Percentiles rank a stretch among this genome's conserved stretches.
Evolutionary conservation across 2,888 invertebrate genomes (phyloP).

Genomic region (Stenodema calcarata): DNA sequence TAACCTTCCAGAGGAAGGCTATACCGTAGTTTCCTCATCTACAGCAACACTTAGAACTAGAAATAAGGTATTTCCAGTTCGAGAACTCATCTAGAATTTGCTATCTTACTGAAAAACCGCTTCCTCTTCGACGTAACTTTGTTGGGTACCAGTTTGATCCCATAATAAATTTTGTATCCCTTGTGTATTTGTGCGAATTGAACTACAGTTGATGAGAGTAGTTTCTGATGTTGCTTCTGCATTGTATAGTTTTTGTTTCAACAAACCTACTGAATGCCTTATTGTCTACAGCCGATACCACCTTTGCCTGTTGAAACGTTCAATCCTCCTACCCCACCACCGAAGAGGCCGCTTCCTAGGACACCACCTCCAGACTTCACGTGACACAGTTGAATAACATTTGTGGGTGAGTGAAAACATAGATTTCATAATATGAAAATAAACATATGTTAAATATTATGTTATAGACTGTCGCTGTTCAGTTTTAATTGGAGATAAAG

Average conservation of each 20-base stretch:
- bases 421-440: too few relatives aligned
- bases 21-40: slow-evolving; percentile 25
- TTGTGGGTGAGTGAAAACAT: too few relatives aligned
- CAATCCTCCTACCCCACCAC: slow-evolving; percentile 59
- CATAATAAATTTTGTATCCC: too few relatives aligned
- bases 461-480: background rate
- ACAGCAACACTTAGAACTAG: slow-evolving; percentile 51
- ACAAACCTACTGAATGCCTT: too few relatives aligned
- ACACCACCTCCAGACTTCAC: slow-evolving; percentile 53
- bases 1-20: slow-evolving; percentile 55
- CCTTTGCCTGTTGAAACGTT: slow-evolving; percentile 58
- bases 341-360: slow-evolving; percentile 58
- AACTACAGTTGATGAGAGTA: background rate
- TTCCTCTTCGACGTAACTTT: too few relatives aligned
- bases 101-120: too few relatives aligned
- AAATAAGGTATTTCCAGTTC: slow-evolving; percentile 51
- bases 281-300: slow-evolving; percentile 56
- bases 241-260: too few relatives aligned
- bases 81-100: too few relatives aligned
- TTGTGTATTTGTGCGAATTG: too few relatives aligned
- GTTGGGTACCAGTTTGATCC: too few relatives aligned
- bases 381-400: background rate
- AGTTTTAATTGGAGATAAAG: too few relatives aligned
- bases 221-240: too few relatives aligned
- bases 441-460: background rate